Conservation (phyloP, 1,140 invertebrate genomes). For the Portunus trituberculatus region DNA sequence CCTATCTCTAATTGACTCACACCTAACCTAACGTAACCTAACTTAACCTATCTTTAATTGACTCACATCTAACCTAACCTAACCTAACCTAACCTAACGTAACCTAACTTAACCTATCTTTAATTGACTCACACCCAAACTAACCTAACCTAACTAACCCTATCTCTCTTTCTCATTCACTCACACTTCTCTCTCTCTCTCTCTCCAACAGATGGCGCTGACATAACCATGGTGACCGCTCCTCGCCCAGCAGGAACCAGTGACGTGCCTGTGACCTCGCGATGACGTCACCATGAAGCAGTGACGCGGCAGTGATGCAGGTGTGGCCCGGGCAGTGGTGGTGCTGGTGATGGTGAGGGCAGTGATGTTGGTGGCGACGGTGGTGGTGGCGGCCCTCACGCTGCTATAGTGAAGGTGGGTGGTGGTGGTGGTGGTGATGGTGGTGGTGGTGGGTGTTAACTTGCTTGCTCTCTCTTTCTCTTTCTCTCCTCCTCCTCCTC, state of each 20-base stretch:
- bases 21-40: too few relatives aligned
- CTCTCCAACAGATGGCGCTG: not conserved
- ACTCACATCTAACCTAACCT: too few relatives aligned
- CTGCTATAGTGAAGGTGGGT: slow-evolving; percentile 10
- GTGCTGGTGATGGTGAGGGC: not conserved
- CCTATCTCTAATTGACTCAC: too few relatives aligned
- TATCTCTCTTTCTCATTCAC: not conserved
- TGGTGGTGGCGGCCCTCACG: not conserved
- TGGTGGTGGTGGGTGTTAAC: not conserved
- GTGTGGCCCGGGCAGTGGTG: not conserved
- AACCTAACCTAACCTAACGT: too few relatives aligned
- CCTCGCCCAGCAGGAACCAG: not conserved
- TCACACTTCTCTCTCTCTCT: not conserved
- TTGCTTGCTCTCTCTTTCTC: too few relatives aligned
- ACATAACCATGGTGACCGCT: not conserved
- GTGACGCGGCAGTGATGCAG: not conserved
- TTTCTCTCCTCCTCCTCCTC: not conserved
- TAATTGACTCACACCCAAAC: too few relatives aligned
- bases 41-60: too few relatives aligned
- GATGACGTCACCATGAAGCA: not conserved
- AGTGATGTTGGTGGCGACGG: not conserved
- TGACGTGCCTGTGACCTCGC: not conserved
- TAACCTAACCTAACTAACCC: too few relatives aligned
- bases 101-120: too few relatives aligned
- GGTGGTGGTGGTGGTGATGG: slow-evolving; percentile 15